Evolutionary conservation across 2,888 invertebrate genomes (phyloP).

Genomic region (Trichogramma dendrolimi): DNA sequence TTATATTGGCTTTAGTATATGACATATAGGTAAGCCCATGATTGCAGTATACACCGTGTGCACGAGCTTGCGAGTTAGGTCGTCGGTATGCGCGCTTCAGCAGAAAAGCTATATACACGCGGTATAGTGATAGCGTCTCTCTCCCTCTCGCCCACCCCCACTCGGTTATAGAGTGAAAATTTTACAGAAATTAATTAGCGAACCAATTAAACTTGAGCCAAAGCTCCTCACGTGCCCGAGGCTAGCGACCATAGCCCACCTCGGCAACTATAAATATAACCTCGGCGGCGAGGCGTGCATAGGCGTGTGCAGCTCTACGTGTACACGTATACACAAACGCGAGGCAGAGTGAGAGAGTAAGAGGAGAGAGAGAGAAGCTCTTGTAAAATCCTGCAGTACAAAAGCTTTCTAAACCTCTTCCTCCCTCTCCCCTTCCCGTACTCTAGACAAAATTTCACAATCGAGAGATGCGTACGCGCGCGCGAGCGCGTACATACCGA

Average conservation of each 20-base stretch:
- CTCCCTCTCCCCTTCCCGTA: too few relatives aligned
- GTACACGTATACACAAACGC: too few relatives aligned
- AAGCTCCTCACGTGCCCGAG: not conserved
- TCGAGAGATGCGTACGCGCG: too few relatives aligned
- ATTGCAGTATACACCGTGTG: too few relatives aligned
- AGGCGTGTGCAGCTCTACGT: not conserved
- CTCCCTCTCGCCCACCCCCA: not conserved
- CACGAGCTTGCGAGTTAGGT: not conserved
- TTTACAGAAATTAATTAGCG: constrained; percentile 45
- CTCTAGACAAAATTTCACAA: too few relatives aligned
- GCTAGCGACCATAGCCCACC: not conserved
- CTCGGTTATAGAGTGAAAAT: constrained; percentile 33
- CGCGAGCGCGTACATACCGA: too few relatives aligned
- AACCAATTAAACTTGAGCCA: constrained; percentile 46
- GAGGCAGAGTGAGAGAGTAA: not conserved
- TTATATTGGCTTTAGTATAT: too few relatives aligned
- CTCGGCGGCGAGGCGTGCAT: not conserved
- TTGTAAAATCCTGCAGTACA: too few relatives aligned
- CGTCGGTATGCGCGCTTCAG: not conserved
- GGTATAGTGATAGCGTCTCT: too few relatives aligned
- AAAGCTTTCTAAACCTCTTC: too few relatives aligned
- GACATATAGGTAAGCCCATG: too few relatives aligned
- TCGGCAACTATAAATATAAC: not conserved
- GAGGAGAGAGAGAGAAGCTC: not conserved
- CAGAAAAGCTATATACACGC: too few relatives aligned